Percentiles rank a stretch among this genome's conserved stretches.
phyloP scores from a whole-genome alignment of 2,888 invertebrate species.

The Drosophila pseudotalamancana region DNA sequence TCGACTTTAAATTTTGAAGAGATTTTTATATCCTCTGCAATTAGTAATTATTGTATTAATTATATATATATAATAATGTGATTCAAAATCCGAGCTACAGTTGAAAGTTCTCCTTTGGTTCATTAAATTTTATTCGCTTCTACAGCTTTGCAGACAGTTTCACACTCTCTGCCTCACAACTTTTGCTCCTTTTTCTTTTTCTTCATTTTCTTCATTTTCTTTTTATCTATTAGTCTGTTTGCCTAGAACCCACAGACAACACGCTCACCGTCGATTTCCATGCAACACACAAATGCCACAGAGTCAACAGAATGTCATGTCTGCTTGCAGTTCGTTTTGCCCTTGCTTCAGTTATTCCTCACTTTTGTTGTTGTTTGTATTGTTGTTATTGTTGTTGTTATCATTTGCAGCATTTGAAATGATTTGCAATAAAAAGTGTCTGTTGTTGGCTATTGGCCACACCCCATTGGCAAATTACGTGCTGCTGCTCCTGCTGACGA shows the following conservation, averaged over 20 bases:
- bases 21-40: too few relatives aligned
- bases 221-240: slow-evolving; percentile 19
- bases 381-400: slow-evolving; percentile 51
- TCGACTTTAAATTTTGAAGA: too few relatives aligned
- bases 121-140: slow-evolving; percentile 26
- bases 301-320: slow-evolving; percentile 58
- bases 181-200: neutral
- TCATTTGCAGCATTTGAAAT: slow-evolving; percentile 81
- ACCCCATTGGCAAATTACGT: slow-evolving; percentile 78
- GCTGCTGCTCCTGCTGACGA: slow-evolving; percentile 34
- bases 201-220: too few relatives aligned
- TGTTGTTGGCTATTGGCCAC: slow-evolving; percentile 69
- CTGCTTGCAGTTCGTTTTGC: slow-evolving; percentile 49
- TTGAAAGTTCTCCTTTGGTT: neutral
- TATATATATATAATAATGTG: neutral
- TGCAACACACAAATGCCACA: slow-evolving; percentile 27
- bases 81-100: neutral
- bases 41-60: neutral
- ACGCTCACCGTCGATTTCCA: slow-evolving; percentile 29
- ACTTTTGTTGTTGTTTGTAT: neutral
- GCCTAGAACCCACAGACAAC: slow-evolving; percentile 6
- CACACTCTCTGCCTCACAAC: neutral
- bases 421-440: slow-evolving; percentile 81
- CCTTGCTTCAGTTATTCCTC: slow-evolving; percentile 24
- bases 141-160: slow-evolving; percentile 24